Evolutionary conservation across 2,888 invertebrate species (phyloP), one percentile per base, ranked within the genome.

Genomic region (Malachius bipustulatus): DNA sequence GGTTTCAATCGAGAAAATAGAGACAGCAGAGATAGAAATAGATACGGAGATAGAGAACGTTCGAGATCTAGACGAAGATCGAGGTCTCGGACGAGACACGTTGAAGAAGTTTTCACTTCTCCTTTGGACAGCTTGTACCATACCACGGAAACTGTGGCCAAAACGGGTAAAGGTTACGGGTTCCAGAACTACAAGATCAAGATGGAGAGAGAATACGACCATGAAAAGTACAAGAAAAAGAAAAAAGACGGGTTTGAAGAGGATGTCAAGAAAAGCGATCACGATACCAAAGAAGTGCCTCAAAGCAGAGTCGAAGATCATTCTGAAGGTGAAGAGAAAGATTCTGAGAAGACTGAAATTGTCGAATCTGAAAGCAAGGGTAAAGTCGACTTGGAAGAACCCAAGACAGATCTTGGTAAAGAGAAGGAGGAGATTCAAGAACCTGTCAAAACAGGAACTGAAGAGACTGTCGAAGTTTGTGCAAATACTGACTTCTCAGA

Each of bases 131-230:
- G 64, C 43, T 51, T 70, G 3, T 70, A 70, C 43, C 54, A 52
- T 2, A 57, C 61, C 12, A 60, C 64, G 12, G 34, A 39, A 10
- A 53, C 56, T 1, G 54, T 60, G 32, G 52, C 57, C 2, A 61
- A 58, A 41, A 61, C 62, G 6, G 63, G 64, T 2, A 62, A 63
- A 40, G 65, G 65, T 2, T 64, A 66, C 42, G 65, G 66, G 3
- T 45, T 69, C 10, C 67, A 70, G 38, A 65, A 60, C 13, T 72
- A 69, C 39, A 66, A 65, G 46, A 72, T 72, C 38, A 38, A 26
- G 26, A 26, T n/a, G n/a, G 16, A 9, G 32, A 38, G 36, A 12
- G 3, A 39, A 33, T 12, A 43, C 39, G 14, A 38, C 35, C 32
- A 16, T 34, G 14, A 33, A 29, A 13, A 37, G 11, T 14, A 26